Base-by-base conservation (phyloP, 1,140 invertebrate species). In the Parapsyche elsis region DNA sequence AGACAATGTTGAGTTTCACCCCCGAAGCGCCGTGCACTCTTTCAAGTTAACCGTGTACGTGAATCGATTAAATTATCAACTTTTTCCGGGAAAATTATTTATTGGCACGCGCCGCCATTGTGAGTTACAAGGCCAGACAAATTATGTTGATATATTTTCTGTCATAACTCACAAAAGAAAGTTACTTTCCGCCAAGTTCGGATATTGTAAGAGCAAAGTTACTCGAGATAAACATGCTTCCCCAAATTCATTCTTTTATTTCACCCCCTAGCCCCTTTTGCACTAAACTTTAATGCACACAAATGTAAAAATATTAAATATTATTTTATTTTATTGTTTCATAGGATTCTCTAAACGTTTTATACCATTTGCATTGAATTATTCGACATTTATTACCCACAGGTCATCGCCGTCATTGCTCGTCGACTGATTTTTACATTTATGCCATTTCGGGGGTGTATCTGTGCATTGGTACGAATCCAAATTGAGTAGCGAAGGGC, bases 131-230 rank as follows among this genome's bases (percentile, higher is more conserved):
- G 57, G 57, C 45, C 53, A 77, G 75, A 77, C 75, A 77, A 77
- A 77, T 77, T 77, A 64, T 64, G 57, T 64, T 77, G 75, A 77
- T 77, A 77, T 77, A 77, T 77, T 77, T 77, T 77, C 57, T 46
- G 75, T 77, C 75, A 77, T 77, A 77, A 77, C 59, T 77, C 75
- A 77, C 75, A 77, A 77, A 77, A 64, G 53, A 77, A 77, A 77
- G 75, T 77, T 64, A 77, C 75, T 77, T 77, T 77, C 59, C 57
- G 64, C 59, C 24, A 14, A 77, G 75, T 77, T 77, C 49, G 75
- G 23, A 77, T 77, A 77, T 77, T 64, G 57, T 64, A 57, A 77
- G 75, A 77, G 75, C 57, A 77, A 77, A 77, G 75, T 77, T 77
- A 23, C 75, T 21, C 16, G 75, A 77, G 75, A 77, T 77, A 77